Base-by-base conservation (phyloP, 2,888 invertebrate genomes). In the Tetropium fuscum region DNA sequence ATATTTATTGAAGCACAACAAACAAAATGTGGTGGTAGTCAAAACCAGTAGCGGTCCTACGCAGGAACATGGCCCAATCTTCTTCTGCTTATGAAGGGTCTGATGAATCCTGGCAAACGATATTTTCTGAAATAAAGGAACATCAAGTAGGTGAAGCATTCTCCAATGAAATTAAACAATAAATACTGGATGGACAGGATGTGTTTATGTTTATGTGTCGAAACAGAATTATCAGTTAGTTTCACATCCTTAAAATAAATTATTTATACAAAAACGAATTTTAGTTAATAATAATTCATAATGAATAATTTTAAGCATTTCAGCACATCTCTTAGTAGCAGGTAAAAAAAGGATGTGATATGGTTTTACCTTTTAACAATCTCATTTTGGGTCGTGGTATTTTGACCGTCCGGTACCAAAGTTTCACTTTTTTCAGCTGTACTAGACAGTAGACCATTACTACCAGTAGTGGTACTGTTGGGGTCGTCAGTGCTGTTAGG, bases 121-220 rank as follows among this genome's bases (percentile, higher is more conserved):
- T 65, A 16, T 51, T 57, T 66, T 19, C 69, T 69, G 57, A 45
- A 69, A 65, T 27, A 53, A 53, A 56, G 36, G 22, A 11, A 58
- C 40, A 20, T n/a, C n/a, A n/a, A n/a, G n/a, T n/a, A n/a, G n/a
- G n/a, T n/a, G n/a, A n/a, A n/a, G n/a, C n/a, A n/a, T n/a, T n/a
- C n/a, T n/a, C n/a, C n/a, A n/a, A n/a, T n/a, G n/a, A n/a, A n/a
- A n/a, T n/a, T n/a, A n/a, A n/a, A n/a, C n/a, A n/a, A n/a, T n/a
- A n/a, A n/a, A n/a, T n/a, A n/a, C n/a, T n/a, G n/a, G n/a, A n/a
- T n/a, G n/a, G n/a, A n/a, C n/a, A n/a, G n/a, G n/a, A n/a, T n/a
- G n/a, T n/a, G n/a, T n/a, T n/a, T n/a, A n/a, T n/a, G n/a, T n/a
- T n/a, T n/a, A n/a, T n/a, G n/a, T n/a, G n/a, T n/a, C n/a, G n/a